These are phyloP conservation scores for Acomys russatus DNA, from an alignment of 2,797 vertebrate species.

Conservation along the genomic window DNA sequence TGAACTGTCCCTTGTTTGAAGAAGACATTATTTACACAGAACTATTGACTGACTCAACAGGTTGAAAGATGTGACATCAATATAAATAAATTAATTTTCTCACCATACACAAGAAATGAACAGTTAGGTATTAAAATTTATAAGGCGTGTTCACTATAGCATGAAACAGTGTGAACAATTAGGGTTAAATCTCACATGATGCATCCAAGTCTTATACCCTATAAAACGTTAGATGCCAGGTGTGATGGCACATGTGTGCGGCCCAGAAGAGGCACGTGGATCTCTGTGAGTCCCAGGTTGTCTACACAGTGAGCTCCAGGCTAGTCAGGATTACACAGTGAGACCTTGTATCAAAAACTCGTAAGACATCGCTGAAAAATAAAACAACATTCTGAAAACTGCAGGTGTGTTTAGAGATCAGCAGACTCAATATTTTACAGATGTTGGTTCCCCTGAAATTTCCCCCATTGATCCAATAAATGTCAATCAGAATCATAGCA, in stretches of 20 bases:
- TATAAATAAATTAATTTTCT: not conserved
- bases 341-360: not conserved
- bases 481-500: not conserved
- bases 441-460: not conserved
- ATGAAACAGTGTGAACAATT: not conserved
- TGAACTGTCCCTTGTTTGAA: not conserved
- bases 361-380: not conserved
- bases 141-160: not conserved
- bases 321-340: not conserved
- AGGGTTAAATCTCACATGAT: not conserved
- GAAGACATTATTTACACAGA: not conserved
- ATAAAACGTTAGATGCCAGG: not conserved
- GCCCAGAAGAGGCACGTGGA: not conserved
- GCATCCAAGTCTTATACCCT: not conserved
- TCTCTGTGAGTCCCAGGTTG: not conserved
- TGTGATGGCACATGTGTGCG: too few relatives aligned
- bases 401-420: not conserved
- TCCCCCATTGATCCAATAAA: not conserved
- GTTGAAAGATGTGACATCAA: not conserved
- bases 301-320: not conserved
- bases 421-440: not conserved
- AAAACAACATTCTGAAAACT: not conserved
- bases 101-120: not conserved
- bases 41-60: not conserved
- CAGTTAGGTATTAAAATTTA: not conserved